A percentile compares a stretch with the other conserved stretches of the same genome.
phyloP scores from a whole-genome alignment of 2,797 vertebrate genomes.

The Periophthalmus magnuspinnatus region DNA sequence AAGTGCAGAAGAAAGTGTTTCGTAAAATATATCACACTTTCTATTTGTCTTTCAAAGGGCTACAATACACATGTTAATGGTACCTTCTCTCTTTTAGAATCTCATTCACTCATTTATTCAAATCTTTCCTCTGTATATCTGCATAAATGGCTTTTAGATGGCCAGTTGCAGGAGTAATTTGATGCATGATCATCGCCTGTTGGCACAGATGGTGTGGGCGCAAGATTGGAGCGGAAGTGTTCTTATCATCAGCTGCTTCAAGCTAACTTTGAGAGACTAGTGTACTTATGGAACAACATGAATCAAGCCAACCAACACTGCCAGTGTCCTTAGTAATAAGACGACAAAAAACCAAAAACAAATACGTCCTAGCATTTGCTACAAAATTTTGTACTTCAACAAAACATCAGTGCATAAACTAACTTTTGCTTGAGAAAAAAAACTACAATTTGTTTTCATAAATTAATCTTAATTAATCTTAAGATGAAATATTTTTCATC shows the following conservation, averaged over 20 bases:
- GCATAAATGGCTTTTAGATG: conserved; percentile 32
- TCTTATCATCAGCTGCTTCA: conserved; percentile 71
- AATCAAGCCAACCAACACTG: conserved; percentile 61
- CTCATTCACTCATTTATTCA: conserved; percentile 1
- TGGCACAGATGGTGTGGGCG: conserved; percentile 65
- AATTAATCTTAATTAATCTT: too few species aligned
- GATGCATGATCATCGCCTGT: conserved; percentile 56
- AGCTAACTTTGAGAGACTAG: conserved; percentile 53
- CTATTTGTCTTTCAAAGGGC: background rate
- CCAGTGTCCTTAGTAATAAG: conserved; percentile 14
- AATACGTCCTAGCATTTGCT: too few species aligned
- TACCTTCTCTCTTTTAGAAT: conserved; percentile 6
- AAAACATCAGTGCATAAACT: background rate
- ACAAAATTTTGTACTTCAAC: background rate
- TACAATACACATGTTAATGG: background rate
- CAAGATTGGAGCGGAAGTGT: conserved; percentile 63
- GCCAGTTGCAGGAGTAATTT: conserved; percentile 67
- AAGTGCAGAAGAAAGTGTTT: background rate
- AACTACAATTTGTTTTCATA: too few species aligned
- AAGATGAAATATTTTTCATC: too few species aligned
- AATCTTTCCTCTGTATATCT: conserved; percentile 25
- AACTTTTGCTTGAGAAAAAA: too few species aligned
- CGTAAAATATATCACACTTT: background rate
- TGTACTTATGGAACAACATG: conserved; percentile 55
- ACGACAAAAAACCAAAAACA: too few species aligned